These are phyloP conservation scores for Nansenia antarctica DNA, from an alignment of 2,113 vertebrate genomes.

Conservation along the genomic window DNA sequence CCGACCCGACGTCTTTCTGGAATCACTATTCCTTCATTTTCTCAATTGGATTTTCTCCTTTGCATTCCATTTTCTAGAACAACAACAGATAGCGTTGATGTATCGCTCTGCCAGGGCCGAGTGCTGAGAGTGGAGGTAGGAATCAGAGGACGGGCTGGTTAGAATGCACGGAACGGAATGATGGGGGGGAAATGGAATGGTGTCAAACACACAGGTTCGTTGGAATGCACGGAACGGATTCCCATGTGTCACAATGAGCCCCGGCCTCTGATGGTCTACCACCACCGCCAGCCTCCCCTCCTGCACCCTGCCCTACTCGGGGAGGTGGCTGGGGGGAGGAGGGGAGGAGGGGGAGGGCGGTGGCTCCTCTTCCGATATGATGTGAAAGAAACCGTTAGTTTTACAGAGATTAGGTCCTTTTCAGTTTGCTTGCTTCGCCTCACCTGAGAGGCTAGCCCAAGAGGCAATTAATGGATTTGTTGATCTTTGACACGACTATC, in stretches of 20 bases:
- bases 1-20: background rate
- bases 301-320: no score
- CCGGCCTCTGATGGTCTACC: no score
- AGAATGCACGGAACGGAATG: no score
- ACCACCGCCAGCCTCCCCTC: no score
- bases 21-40: slow-evolving; percentile 9
- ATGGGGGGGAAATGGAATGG: no score
- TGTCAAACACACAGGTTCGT: no score
- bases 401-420: background rate
- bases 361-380: background rate
- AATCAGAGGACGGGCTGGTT: no score
- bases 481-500: background rate
- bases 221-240: no score
- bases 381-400: background rate
- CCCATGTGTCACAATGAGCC: no score
- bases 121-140: no score
- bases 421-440: background rate
- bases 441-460: no score
- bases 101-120: slow-evolving; percentile 3
- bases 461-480: background rate
- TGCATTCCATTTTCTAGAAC: slow-evolving; percentile 25
- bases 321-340: background rate
- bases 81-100: slow-evolving; percentile 15
- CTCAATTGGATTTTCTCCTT: slow-evolving; percentile 55
- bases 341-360: background rate